These are phyloP conservation scores for Drosophila leonis DNA, from an alignment of 2,888 invertebrate species.

Conservation along the genomic window DNA sequence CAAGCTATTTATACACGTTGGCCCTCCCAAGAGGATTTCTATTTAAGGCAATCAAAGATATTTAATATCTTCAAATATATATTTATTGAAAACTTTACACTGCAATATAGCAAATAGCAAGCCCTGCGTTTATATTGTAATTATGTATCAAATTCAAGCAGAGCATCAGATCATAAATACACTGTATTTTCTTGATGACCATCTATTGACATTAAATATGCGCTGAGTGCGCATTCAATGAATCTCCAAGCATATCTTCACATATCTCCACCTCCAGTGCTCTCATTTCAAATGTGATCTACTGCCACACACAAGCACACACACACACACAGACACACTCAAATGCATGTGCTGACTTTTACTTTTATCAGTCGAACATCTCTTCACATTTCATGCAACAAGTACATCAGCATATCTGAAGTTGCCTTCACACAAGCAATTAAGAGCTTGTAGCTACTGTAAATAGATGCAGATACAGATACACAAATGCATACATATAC, in stretches of 20 bases:
- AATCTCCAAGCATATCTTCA: constrained; percentile 46
- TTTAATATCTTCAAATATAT: not conserved
- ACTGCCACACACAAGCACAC: constrained; percentile 39
- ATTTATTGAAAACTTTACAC: not conserved
- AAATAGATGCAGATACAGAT: constrained; percentile 33
- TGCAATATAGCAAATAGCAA: not conserved
- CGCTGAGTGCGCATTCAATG: constrained; percentile 53
- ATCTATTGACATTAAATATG: constrained; percentile 48
- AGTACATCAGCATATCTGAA: constrained; percentile 46
- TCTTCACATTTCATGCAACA: constrained; percentile 48
- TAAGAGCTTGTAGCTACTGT: constrained; percentile 63
- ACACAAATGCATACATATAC: not conserved
- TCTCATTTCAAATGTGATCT: constrained; percentile 56
- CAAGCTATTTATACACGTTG: not conserved
- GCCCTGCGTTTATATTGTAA: not conserved
- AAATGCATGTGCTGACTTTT: constrained; percentile 36
- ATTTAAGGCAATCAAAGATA: not conserved
- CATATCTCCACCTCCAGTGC: constrained; percentile 21
- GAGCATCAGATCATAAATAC: not conserved
- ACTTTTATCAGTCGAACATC: constrained; percentile 53
- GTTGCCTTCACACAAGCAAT: constrained; percentile 50
- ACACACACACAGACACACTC: constrained; percentile 8
- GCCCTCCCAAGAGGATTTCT: not conserved
- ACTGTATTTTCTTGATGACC: constrained; percentile 20
- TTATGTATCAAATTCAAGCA: constrained; percentile 10